Conservation (phyloP, 2,888 invertebrate genomes). For the Punctoribates punctum region DNA sequence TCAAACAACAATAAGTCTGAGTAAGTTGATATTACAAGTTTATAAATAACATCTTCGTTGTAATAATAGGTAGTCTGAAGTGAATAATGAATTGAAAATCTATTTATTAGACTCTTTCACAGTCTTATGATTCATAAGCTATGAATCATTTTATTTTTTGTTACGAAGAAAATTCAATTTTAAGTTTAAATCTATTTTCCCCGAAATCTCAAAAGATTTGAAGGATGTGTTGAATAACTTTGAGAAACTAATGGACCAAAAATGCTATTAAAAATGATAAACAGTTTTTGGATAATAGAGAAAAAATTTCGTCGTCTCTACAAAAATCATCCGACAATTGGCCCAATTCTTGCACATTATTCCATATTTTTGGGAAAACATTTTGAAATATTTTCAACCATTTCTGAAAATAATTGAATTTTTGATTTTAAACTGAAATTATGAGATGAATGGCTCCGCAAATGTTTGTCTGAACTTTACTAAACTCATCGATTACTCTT, state of each 20-base stretch:
- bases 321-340: neutral
- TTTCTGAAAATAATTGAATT: too few species aligned
- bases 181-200: slow-evolving; percentile 12
- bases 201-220: neutral
- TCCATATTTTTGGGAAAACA: neutral
- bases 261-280: slow-evolving; percentile 38
- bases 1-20: too few species aligned
- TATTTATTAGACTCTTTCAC: neutral
- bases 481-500: too few species aligned
- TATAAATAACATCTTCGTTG: neutral
- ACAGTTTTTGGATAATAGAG: slow-evolving; percentile 6
- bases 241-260: slow-evolving; percentile 29
- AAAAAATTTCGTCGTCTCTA: neutral
- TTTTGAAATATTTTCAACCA: too few species aligned
- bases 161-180: slow-evolving; percentile 19
- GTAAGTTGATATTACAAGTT: slow-evolving; percentile 1
- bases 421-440: too few species aligned
- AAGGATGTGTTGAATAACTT: slow-evolving; percentile 26
- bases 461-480: too few species aligned
- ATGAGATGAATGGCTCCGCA: too few species aligned
- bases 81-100: neutral
- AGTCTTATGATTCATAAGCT: neutral
- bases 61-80: slow-evolving; percentile 5
- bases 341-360: neutral
- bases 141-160: slow-evolving; percentile 12